A percentile compares a stretch with the other conserved stretches of the same genome.
Conservation (phyloP, 1,140 invertebrate species). For the Alviniconcha marisindica region DNA sequence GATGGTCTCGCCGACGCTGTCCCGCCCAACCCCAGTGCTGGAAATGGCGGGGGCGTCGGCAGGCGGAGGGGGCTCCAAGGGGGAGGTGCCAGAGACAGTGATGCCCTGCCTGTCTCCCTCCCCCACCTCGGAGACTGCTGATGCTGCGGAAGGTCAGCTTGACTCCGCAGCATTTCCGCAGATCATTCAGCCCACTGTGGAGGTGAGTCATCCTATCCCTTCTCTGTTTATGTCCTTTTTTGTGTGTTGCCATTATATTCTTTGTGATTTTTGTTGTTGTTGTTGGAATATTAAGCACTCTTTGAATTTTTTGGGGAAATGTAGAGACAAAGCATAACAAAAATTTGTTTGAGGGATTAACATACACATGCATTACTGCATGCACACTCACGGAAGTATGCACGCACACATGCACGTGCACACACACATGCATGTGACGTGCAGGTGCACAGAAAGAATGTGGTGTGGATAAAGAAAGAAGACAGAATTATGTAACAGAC, state of each 20-base stretch:
- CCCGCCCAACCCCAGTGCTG: constrained; percentile 33
- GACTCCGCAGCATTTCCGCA: neutral
- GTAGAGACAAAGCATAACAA: too few relatives aligned
- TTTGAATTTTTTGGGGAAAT: too few relatives aligned
- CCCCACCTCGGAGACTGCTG: neutral
- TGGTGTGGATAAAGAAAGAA: too few relatives aligned
- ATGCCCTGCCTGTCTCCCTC: constrained; percentile 16
- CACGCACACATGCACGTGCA: too few relatives aligned
- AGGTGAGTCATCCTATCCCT: neutral
- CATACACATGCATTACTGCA: too few relatives aligned
- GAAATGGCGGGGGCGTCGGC: constrained; percentile 21
- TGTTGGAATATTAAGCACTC: too few relatives aligned
- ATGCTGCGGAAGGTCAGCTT: neutral
- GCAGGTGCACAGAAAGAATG: too few relatives aligned
- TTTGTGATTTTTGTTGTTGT: neutral
- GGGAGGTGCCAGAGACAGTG: neutral
- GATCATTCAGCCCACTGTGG: neutral
- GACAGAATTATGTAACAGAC: too few relatives aligned
- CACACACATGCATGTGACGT: too few relatives aligned
- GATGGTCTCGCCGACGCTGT: neutral
- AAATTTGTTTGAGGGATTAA: too few relatives aligned
- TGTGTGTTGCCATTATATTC: neutral
- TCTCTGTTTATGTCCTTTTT: neutral
- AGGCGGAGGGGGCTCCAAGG: neutral
- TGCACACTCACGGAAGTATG: too few relatives aligned